Conservation (phyloP, 2,797 vertebrate species). For the Anniella stebbinsi region DNA sequence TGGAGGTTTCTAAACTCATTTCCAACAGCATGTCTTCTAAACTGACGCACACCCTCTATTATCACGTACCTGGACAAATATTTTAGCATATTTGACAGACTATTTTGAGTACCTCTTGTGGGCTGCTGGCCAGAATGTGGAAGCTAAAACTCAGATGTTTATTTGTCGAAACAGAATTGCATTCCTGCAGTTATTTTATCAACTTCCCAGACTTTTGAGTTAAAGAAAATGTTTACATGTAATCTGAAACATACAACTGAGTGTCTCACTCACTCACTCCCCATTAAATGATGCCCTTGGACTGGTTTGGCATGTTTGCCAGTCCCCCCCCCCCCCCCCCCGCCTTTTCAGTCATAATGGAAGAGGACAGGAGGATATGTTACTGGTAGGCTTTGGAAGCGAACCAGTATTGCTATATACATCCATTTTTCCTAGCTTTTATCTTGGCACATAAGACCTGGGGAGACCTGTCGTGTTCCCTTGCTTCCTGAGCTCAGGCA, state of each 20-base stretch:
- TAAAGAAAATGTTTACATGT: neutral
- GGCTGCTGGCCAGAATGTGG: neutral
- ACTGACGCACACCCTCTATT: neutral
- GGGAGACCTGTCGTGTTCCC: neutral
- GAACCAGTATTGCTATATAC: neutral
- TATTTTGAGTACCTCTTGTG: neutral
- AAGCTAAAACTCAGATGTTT: neutral
- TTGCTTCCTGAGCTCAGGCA: too few relatives aligned
- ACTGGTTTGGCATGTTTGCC: neutral
- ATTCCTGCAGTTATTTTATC: neutral
- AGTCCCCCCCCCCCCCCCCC: neutral
- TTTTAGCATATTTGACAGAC: neutral
- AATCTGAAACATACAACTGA: neutral
- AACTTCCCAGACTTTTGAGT: neutral
- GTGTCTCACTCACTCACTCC: neutral
- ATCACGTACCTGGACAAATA: neutral
- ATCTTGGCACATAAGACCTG: neutral
- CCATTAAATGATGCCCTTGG: neutral
- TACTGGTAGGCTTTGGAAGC: neutral
- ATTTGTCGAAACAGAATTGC: neutral
- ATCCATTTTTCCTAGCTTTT: neutral
- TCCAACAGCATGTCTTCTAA: neutral
- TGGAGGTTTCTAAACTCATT: neutral
- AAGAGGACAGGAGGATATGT: neutral
- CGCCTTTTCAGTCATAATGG: neutral